These are phyloP conservation scores for Australoheros scitulus DNA, from an alignment of 2,113 vertebrate genomes.

Conservation along the genomic window DNA sequence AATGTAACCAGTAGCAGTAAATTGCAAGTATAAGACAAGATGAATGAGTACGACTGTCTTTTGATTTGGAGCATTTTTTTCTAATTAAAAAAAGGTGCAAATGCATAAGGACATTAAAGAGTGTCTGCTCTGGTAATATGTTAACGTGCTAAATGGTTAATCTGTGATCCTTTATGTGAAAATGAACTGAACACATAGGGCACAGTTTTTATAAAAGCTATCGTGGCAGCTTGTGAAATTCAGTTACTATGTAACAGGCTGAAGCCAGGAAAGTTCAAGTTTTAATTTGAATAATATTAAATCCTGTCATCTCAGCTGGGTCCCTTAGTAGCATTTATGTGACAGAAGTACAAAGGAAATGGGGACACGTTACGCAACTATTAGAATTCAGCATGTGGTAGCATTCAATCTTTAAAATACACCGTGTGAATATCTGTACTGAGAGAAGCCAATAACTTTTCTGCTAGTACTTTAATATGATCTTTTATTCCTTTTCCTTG, in stretches of 20 bases:
- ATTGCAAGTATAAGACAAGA: not conserved
- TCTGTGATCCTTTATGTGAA: not conserved
- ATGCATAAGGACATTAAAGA: not conserved
- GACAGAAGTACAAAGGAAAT: constrained; percentile 19
- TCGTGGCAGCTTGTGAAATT: constrained; percentile 32
- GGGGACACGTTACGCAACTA: constrained; percentile 32
- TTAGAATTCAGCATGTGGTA: not conserved
- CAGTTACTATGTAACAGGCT: constrained; percentile 32
- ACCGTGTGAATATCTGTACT: not conserved
- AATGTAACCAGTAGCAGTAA: not conserved
- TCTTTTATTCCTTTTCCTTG: constrained; percentile 30
- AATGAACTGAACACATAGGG: not conserved
- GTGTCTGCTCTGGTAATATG: not conserved
- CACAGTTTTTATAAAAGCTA: constrained; percentile 17
- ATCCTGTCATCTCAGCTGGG: constrained; percentile 37
- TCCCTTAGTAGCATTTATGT: constrained; percentile 19
- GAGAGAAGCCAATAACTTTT: not conserved
- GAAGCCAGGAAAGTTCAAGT: constrained; percentile 35
- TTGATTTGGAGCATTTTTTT: not conserved
- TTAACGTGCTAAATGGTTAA: not conserved
- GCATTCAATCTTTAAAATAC: constrained; percentile 15
- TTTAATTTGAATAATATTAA: constrained; percentile 54
- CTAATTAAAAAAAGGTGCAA: not conserved
- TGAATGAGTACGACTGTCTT: not conserved
- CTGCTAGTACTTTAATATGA: not conserved